Conservation (phyloP, 2,797 vertebrate species). For the Danio kyathit region DNA sequence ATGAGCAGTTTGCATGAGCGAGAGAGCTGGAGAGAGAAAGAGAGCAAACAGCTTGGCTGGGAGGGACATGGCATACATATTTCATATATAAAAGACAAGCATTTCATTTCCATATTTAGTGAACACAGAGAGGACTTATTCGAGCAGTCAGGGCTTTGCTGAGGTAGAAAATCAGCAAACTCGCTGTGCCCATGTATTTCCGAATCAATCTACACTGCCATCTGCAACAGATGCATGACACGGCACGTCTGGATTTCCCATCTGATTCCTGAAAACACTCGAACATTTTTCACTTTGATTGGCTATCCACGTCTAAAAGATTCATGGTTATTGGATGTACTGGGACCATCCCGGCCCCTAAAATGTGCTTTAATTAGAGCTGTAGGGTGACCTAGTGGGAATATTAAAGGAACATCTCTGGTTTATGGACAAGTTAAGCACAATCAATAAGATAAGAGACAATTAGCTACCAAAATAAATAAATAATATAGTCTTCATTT, state of each 20-base stretch:
- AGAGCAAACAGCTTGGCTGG: conserved; percentile 37
- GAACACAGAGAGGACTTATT: conserved; percentile 26
- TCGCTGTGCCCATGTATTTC: conserved; percentile 27
- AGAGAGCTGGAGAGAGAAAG: conserved; percentile 3
- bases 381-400: background rate
- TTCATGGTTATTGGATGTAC: conserved; percentile 13
- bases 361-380: background rate
- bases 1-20: conserved; percentile 27
- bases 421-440: background rate
- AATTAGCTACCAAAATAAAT: background rate
- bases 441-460: background rate
- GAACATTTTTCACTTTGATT: conserved; percentile 31
- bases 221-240: conserved; percentile 35
- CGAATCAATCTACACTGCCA: conserved; percentile 33
- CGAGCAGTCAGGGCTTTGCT: conserved; percentile 19
- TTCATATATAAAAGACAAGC: conserved; percentile 43
- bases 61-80: conserved; percentile 45
- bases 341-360: background rate
- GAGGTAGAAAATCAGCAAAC: conserved; percentile 39
- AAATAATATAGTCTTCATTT: no score
- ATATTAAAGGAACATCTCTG: background rate
- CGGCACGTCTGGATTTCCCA: conserved; percentile 26
- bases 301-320: conserved; percentile 2
- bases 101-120: conserved; percentile 54
- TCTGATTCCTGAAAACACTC: conserved; percentile 17